phyloP scores from a whole-genome alignment of 2,113 vertebrate genomes.

The Ammospiza caudacuta region DNA sequence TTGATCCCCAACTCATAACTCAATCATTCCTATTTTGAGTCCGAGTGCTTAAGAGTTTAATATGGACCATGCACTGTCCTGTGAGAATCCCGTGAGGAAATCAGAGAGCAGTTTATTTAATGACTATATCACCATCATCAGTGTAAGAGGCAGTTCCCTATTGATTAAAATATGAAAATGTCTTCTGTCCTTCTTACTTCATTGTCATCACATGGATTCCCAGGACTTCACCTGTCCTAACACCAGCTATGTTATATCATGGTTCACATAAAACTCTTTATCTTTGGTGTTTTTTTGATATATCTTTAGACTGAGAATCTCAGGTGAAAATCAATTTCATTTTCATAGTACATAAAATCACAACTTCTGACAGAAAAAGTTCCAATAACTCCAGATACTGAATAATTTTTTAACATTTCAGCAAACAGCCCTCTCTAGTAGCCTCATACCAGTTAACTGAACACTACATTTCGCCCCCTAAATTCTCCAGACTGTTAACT shows the following conservation, averaged over 20 bases:
- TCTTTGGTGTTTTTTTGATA: not conserved
- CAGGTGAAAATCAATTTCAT: not conserved
- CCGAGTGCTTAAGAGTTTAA: not conserved
- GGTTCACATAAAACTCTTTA: not conserved
- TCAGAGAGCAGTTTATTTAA: not conserved
- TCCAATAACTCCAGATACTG: not conserved
- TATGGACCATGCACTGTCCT: not conserved
- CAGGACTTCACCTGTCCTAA: not conserved
- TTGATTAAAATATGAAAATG: not conserved
- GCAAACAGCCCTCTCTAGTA: not conserved
- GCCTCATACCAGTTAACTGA: not conserved
- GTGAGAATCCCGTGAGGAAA: not conserved
- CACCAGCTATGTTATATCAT: not conserved
- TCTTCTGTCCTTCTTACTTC: not conserved
- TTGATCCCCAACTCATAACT: not conserved
- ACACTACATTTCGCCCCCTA: not conserved
- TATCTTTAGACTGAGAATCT: not conserved
- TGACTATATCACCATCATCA: not conserved
- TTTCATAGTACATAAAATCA: not conserved
- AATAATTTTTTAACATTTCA: not conserved
- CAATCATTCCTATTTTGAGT: not conserved
- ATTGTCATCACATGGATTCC: not conserved
- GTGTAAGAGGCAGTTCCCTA: not conserved
- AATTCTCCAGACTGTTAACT: not conserved
- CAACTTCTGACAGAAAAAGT: not conserved